Base-by-base conservation (phyloP, 2,797 vertebrate genomes). In the Etheostoma perlongum region DNA sequence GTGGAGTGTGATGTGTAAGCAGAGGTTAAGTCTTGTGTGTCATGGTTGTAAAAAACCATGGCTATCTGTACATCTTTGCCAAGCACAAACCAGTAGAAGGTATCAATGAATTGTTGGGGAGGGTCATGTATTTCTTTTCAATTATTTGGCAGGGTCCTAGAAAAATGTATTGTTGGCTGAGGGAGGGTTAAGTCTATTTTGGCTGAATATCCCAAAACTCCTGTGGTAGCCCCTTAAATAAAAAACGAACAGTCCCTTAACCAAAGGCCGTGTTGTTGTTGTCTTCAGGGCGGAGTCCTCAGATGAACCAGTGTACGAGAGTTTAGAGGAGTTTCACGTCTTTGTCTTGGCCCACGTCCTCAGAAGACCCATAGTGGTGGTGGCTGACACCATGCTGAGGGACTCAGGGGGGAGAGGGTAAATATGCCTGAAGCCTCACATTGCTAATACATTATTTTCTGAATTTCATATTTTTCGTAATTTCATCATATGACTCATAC, bases 391-490 rank as follows among this genome's bases (percentile, higher is more conserved):
- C 10, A 98, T 99, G 98, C 95, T 99, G 83, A 86, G 98, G 64
- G 98, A 99, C 91, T 99, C 98, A 0, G 98, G 98, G 98, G 0
- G 98, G 98, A 18, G 98, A 99, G 93, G 98, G 98, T 99, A 73
- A 85, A 85, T 33, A 54, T 27, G 12, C 67, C 6, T 10, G 1
- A 11, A 30, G 63, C 51, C 1, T 21, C 47, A 6, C n/a, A 3
- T 23, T 70, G 14, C 49, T 25, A 11, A 33, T 40, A 14, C 4
- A 40, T 21, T 4, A 7, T 36, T 10, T 15, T 15, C 10, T 15
- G 11, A 10, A 2, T 69, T 47, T 66, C n/a, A 65, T 40, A 1
- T 23, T 40, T 27, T 44, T 42, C 7, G 54, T 3, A 11, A n/a
- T 53, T 13, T 51, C 25, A 23, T 51, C 23, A 13, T 16, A 27